Conservation (phyloP, 2,888 invertebrate species). For the Doris montereyensis region DNA sequence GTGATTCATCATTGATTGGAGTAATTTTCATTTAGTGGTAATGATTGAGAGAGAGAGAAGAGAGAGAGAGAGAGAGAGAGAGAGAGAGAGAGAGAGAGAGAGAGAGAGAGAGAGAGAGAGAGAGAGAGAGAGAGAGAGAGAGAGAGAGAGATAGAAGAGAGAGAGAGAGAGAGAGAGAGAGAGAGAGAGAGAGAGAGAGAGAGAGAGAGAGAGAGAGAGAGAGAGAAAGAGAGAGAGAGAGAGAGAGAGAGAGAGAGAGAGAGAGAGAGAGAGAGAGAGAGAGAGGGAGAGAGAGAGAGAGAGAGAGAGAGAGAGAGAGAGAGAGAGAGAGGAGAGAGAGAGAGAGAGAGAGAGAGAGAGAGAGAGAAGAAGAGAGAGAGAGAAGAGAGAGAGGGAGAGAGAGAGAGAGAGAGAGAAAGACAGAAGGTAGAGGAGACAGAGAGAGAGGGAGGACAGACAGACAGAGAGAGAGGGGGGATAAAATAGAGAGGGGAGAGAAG, state of each 20-base stretch:
- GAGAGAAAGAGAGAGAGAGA: neutral
- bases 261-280: neutral
- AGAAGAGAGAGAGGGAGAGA: neutral
- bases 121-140: neutral
- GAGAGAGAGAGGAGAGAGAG: conserved; percentile 13
- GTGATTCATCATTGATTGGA: too few relatives aligned
- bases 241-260: neutral
- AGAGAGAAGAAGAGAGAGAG: neutral
- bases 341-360: neutral
- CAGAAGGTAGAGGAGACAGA: neutral
- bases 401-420: neutral
- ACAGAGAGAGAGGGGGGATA: neutral
- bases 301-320: conserved; percentile 12
- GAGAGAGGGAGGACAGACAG: neutral
- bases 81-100: too few relatives aligned
- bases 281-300: neutral
- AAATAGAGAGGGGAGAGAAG: neutral
- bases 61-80: too few relatives aligned
- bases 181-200: neutral
- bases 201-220: neutral
- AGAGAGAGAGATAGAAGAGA: neutral
- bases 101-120: too few relatives aligned
- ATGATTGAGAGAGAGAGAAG: too few relatives aligned
- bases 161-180: neutral
- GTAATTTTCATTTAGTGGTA: too few relatives aligned